phyloP scores from a whole-genome alignment of 2,888 invertebrate genomes.

The Pteria penguin region DNA sequence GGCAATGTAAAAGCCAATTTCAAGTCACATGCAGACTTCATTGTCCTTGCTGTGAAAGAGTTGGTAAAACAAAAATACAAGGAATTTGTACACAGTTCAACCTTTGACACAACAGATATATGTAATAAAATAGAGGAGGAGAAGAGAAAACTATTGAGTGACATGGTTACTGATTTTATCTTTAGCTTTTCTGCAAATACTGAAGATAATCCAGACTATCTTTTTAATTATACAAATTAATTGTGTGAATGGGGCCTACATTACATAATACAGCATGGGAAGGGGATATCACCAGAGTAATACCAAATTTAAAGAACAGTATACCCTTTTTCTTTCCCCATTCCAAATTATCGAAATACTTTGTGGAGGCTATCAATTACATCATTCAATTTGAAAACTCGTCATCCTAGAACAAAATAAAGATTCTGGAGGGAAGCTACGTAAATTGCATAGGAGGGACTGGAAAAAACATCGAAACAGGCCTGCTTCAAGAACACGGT shows the following conservation, averaged over 20 bases:
- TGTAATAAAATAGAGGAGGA: background rate
- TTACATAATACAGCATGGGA: conserved; percentile 41
- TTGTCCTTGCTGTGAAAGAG: background rate
- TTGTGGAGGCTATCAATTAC: conserved; percentile 37
- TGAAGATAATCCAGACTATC: no score
- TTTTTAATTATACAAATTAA: no score
- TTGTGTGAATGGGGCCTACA: conserved; percentile 40
- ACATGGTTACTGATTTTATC: no score
- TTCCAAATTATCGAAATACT: conserved; percentile 35
- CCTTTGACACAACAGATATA: background rate
- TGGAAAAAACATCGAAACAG: conserved; percentile 27
- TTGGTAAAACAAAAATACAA: background rate
- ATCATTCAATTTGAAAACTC: conserved; percentile 26
- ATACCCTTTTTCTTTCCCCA: conserved; percentile 42
- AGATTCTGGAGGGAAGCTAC: conserved; percentile 40
- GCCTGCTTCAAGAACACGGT: conserved; percentile 43
- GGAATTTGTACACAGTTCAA: no score
- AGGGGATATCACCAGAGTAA: conserved; percentile 29
- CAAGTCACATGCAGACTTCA: background rate
- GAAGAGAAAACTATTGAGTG: no score
- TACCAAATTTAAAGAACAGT: conserved; percentile 2
- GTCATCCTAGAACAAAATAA: conserved; percentile 32
- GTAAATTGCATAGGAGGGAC: conserved; percentile 33
- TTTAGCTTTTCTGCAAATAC: no score
- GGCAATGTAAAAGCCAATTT: background rate